These are phyloP conservation scores for Diprion similis DNA, from an alignment of 1,140 invertebrate species.

Conservation along the genomic window DNA sequence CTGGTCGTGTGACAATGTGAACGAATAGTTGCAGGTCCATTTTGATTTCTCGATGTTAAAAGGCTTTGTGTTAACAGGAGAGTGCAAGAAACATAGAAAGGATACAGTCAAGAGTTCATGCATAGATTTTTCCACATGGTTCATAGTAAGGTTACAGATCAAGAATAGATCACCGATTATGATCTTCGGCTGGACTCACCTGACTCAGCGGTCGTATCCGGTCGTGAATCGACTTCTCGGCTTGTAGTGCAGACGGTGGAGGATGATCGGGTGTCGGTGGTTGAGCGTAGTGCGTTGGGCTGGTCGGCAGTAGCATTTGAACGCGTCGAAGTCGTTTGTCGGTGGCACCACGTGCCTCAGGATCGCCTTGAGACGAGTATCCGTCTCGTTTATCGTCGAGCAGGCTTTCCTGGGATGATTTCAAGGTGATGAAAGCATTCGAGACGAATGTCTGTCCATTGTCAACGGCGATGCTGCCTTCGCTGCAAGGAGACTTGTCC, in stretches of 20 bases:
- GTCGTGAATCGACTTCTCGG: constrained; percentile 88
- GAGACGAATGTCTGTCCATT: constrained; percentile 63
- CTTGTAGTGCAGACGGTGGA: constrained; percentile 89
- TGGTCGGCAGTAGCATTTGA: constrained; percentile 70
- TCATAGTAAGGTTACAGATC: no score
- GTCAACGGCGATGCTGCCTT: constrained; percentile 47
- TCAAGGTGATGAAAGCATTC: constrained; percentile 67
- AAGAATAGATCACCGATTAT: no score
- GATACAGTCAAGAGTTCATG: no score
- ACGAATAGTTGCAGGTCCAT: no score
- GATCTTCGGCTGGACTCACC: constrained; percentile 63
- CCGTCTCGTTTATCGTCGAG: constrained; percentile 62
- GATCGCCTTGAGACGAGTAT: constrained; percentile 50
- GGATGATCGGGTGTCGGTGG: constrained; percentile 94
- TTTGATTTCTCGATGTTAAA: no score
- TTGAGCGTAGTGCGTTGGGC: constrained; percentile 89
- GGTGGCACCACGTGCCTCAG: constrained; percentile 43
- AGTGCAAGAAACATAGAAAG: no score
- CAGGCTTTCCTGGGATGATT: constrained; percentile 71
- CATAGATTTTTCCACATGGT: no score
- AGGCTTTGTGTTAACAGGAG: no score
- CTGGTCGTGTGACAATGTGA: no score
- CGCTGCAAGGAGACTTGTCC: constrained; percentile 60
- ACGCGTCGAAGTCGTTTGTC: constrained; percentile 55
- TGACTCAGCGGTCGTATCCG: constrained; percentile 88